phyloP scores from a whole-genome alignment of 2,797 vertebrate genomes.

The Cyprinella venusta region DNA sequence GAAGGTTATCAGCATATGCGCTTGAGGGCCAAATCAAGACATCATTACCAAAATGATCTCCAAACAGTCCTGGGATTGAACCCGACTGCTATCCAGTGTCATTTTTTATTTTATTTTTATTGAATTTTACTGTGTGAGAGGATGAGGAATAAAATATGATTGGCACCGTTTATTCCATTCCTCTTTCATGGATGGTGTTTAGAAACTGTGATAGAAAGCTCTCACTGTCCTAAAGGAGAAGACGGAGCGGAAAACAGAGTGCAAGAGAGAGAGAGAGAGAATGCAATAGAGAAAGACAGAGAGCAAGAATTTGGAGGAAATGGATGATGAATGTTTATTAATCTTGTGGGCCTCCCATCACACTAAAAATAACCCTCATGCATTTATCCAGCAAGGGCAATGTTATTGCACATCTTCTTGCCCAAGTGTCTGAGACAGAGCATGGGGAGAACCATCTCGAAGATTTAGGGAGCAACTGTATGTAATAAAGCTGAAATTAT shows the following conservation, averaged over 20 bases:
- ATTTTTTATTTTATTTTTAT: slow-evolving; percentile 21
- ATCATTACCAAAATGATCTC: slow-evolving; percentile 14
- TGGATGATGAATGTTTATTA: slow-evolving; percentile 66
- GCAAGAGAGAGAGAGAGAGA: not conserved
- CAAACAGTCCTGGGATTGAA: slow-evolving; percentile 20
- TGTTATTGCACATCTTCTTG: slow-evolving; percentile 39
- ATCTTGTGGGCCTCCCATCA: slow-evolving; percentile 59
- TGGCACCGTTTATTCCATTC: not conserved
- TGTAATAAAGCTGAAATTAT: slow-evolving; percentile 47
- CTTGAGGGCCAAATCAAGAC: slow-evolving; percentile 28
- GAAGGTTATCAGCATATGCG: slow-evolving; percentile 22
- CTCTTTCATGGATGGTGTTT: slow-evolving; percentile 7
- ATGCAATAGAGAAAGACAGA: slow-evolving; percentile 32
- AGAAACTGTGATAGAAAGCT: slow-evolving; percentile 48
- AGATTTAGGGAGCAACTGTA: slow-evolving; percentile 45
- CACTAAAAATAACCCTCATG: slow-evolving; percentile 57
- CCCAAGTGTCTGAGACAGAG: slow-evolving; percentile 35
- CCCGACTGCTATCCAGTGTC: not conserved
- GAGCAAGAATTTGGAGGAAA: slow-evolving; percentile 42
- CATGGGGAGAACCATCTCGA: slow-evolving; percentile 49
- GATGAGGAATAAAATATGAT: slow-evolving; percentile 15
- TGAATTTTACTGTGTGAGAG: slow-evolving; percentile 3
- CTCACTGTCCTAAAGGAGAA: slow-evolving; percentile 42
- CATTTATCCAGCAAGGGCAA: slow-evolving; percentile 53
- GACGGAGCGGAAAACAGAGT: slow-evolving; percentile 29